Conservation (phyloP, 1,140 invertebrate genomes). For the Papilio aristodemus region DNA sequence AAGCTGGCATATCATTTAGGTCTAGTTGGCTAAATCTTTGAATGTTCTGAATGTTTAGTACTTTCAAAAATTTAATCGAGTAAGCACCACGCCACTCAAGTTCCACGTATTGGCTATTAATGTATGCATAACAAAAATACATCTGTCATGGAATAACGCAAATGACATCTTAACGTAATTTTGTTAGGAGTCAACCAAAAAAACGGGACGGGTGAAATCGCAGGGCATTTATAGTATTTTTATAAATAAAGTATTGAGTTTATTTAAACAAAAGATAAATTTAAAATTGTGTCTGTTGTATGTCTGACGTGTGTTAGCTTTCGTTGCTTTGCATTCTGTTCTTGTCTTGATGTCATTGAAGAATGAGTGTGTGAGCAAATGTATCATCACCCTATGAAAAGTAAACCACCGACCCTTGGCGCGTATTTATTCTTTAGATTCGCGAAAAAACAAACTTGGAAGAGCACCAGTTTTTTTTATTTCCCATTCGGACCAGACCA, state of each 20-base stretch:
- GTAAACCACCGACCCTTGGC: too few relatives aligned
- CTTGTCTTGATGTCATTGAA: constrained; percentile 8
- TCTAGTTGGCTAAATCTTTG: not conserved
- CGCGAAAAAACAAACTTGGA: too few relatives aligned
- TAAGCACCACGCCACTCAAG: not conserved
- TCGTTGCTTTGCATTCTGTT: not conserved
- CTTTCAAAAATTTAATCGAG: not conserved
- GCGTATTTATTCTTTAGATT: too few relatives aligned
- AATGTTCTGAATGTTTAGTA: too few relatives aligned
- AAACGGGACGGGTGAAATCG: too few relatives aligned
- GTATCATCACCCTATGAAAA: constrained; percentile 1
- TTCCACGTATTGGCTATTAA: too few relatives aligned
- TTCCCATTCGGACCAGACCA: too few relatives aligned
- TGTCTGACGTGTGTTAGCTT: not conserved
- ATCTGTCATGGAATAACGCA: too few relatives aligned
- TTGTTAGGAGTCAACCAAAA: too few relatives aligned
- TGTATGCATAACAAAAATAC: too few relatives aligned
- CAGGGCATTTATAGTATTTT: not conserved
- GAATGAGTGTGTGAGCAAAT: not conserved
- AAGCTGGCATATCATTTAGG: not conserved
- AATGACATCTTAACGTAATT: too few relatives aligned
- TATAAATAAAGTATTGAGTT: not conserved
- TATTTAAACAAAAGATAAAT: constrained; percentile 13
- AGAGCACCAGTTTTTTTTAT: too few relatives aligned
- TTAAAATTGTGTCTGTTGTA: constrained; percentile 2